Evolutionary conservation across 2,113 vertebrate genomes (phyloP), one percentile per base, ranked within the genome.

Genomic region (Noctilio leporinus): DNA sequence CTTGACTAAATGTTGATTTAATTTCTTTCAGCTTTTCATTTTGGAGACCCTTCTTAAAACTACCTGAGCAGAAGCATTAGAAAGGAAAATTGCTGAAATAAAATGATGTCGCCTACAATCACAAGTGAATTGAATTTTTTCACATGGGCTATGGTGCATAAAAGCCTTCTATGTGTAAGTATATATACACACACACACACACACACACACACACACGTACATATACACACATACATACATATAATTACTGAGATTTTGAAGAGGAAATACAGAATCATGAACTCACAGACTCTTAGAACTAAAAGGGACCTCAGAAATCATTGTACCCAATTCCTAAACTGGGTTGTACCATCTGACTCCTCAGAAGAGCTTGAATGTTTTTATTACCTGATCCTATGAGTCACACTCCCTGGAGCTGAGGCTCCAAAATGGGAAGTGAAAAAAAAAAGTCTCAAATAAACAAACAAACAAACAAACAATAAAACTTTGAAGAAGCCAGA

Each of bases 101-200:
- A 98, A 97, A 92, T 88, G 76, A 92, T 96, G 93, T 95, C 12
- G 1, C 62, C 89, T 67, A 69, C 38, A 91, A 88, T 96, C 97
- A 67, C 88, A 89, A 94, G 95, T 65, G 97, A 97, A 98, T 75
- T 92, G 78, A 96, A 95, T 97, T 98, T 98, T 97, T 86, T 82
- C 81, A 82, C 86, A 77, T 92, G 55, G 45, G 86, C 80, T 97
- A 72, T 57, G 91, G 76, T 94, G 59, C 93, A 7, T 7, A 10
- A 77, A 95, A 93, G 78, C 11, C 67, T 86, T 97, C 97, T n/a
- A n/a, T n/a, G n/a, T n/a, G n/a, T n/a, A n/a, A n/a, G n/a, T n/a
- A n/a, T n/a, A n/a, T n/a, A n/a, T n/a, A n/a, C n/a, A n/a, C n/a
- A n/a, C n/a, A n/a, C n/a, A n/a, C n/a, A n/a, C n/a, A n/a, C n/a